A percentile compares a stretch with the other conserved stretches of the same genome.
phyloP scores from a whole-genome alignment of 2,113 vertebrate species.

The Chiloscyllium plagiosum region DNA sequence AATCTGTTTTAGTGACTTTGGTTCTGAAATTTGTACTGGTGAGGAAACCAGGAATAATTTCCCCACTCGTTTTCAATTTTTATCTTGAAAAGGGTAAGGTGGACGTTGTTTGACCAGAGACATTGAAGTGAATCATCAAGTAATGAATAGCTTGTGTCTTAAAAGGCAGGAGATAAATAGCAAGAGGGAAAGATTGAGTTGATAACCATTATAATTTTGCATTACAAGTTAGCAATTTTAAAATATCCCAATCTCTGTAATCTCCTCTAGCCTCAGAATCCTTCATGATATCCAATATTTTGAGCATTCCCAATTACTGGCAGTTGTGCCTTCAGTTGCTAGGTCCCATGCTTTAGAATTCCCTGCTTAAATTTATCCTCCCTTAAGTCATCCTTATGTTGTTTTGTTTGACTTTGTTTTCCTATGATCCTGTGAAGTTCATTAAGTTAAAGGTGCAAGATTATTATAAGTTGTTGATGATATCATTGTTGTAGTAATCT shows the following conservation, averaged over 20 bases:
- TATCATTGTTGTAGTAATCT: background rate
- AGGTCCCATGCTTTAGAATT: background rate
- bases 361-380: too few relatives aligned
- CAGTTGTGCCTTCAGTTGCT: background rate
- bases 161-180: background rate
- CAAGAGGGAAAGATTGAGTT: background rate
- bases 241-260: too few relatives aligned
- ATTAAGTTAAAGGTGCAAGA: too few relatives aligned
- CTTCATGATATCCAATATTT: too few relatives aligned
- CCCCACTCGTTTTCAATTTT: background rate
- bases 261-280: too few relatives aligned
- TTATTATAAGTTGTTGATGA: too few relatives aligned
- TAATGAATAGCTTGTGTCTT: background rate
- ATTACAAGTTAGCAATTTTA: background rate
- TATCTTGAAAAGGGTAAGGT: background rate
- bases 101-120: background rate
- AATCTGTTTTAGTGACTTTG: background rate
- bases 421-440: too few relatives aligned
- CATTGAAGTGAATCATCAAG: background rate
- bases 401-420: background rate
- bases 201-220: background rate
- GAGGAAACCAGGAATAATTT: too few relatives aligned
- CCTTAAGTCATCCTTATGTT: background rate
- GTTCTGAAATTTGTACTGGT: background rate
- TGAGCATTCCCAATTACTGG: background rate